Evolutionary conservation across 2,797 vertebrate genomes (phyloP).

Genomic region (Numenius phaeopus): DNA sequence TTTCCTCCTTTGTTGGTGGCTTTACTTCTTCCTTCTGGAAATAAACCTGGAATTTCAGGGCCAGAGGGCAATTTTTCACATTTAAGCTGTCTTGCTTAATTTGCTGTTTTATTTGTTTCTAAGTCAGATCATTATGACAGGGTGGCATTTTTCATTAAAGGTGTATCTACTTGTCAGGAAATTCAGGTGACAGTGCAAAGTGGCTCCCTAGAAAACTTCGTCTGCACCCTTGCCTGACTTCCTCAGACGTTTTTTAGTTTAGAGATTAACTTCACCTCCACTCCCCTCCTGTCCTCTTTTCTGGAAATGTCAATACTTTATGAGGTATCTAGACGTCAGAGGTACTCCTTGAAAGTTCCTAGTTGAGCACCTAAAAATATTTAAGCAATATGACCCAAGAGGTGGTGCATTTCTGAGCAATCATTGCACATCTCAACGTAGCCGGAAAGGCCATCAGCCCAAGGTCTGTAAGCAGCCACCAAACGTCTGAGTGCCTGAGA

Average conservation of each 20-base stretch:
- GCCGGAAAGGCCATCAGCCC: background rate
- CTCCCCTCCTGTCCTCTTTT: background rate
- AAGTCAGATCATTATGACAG: background rate
- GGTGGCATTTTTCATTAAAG: constrained; percentile 44
- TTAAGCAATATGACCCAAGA: background rate
- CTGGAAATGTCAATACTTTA: background rate
- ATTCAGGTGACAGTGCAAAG: background rate
- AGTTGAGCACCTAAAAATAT: background rate
- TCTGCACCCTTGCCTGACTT: background rate
- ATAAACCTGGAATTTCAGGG: constrained; percentile 40
- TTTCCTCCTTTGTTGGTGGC: constrained; percentile 42
- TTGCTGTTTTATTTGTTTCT: constrained; percentile 32
- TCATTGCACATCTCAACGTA: background rate
- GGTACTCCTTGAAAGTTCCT: background rate
- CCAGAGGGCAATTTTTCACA: constrained; percentile 19
- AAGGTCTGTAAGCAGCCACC: background rate
- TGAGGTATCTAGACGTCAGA: background rate
- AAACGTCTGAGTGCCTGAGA: background rate
- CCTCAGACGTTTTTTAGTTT: background rate
- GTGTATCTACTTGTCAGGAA: constrained; percentile 5
- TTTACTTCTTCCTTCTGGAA: constrained; percentile 51
- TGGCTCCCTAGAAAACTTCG: background rate
- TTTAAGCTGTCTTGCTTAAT: constrained; percentile 39
- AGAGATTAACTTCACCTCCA: background rate
- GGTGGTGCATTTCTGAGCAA: background rate